Evolutionary conservation across 2,888 invertebrate species (phyloP).

Genomic region (Pyrrhosoma nymphula): DNA sequence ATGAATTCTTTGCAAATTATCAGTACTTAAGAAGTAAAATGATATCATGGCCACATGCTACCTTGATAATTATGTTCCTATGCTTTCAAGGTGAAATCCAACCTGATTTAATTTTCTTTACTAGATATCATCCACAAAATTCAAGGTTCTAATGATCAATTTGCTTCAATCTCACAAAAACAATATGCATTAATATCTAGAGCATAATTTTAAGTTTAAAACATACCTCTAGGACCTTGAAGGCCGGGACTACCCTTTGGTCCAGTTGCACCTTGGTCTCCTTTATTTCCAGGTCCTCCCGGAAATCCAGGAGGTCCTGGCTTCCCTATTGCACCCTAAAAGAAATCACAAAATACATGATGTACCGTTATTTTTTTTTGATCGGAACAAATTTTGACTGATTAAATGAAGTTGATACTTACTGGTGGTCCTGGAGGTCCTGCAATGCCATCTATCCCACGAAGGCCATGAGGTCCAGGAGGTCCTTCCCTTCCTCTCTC

Average conservation of each 20-base stretch:
- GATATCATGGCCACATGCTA: too few relatives aligned
- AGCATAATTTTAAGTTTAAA: neutral
- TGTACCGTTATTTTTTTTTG: neutral
- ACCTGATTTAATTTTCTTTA: too few relatives aligned
- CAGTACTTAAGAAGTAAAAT: too few relatives aligned
- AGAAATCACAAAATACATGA: slow-evolving; percentile 69
- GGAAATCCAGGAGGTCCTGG: slow-evolving; percentile 92
- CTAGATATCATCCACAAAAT: neutral
- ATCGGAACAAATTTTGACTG: neutral
- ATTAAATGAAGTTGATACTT: slow-evolving; percentile 74
- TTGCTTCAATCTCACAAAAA: neutral
- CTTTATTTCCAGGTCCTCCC: slow-evolving; percentile 89
- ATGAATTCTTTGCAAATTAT: too few relatives aligned
- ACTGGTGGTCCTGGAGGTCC: slow-evolving; percentile 89
- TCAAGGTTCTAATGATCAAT: neutral
- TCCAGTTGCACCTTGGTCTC: slow-evolving; percentile 87
- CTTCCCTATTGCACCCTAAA: slow-evolving; percentile 88
- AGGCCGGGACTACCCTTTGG: slow-evolving; percentile 90
- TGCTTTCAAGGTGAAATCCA: too few relatives aligned
- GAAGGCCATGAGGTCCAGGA: slow-evolving; percentile 86
- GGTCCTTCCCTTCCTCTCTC: slow-evolving; percentile 92
- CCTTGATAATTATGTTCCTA: too few relatives aligned
- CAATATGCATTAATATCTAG: neutral
- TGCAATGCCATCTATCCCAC: slow-evolving; percentile 89
- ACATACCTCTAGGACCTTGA: slow-evolving; percentile 86